These are phyloP conservation scores for Lagria hirta DNA, from an alignment of 2,888 invertebrate genomes.

Conservation along the genomic window DNA sequence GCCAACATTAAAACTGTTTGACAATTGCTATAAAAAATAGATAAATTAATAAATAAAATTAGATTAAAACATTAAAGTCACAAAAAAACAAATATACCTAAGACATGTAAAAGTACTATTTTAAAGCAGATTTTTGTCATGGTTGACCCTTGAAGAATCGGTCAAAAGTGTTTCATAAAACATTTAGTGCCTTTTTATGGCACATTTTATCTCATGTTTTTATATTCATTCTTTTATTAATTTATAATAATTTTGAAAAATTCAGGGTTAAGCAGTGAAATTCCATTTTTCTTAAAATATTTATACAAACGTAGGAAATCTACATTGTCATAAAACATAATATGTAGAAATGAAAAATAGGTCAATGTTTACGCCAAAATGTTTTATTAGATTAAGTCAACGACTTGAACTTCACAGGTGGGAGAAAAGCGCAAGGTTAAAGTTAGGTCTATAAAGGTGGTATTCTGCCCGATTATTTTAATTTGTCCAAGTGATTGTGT, in stretches of 20 bases:
- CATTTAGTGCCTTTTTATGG: too few relatives aligned
- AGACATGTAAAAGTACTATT: too few relatives aligned
- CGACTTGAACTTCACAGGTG: constrained; percentile 27
- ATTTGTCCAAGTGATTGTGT: constrained; percentile 2
- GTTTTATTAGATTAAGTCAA: constrained; percentile 21
- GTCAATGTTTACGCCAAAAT: constrained; percentile 14
- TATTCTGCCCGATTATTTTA: constrained; percentile 8
- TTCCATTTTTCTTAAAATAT: constrained; percentile 14
- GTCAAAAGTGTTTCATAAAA: too few relatives aligned
- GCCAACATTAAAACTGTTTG: too few relatives aligned
- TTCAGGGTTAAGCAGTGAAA: background rate
- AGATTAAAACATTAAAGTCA: too few relatives aligned
- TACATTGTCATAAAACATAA: constrained; percentile 15
- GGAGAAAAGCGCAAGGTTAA: constrained; percentile 26
- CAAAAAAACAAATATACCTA: too few relatives aligned
- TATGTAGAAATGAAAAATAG: background rate
- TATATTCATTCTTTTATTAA: background rate
- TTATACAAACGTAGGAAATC: constrained; percentile 17
- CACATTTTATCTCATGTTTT: background rate
- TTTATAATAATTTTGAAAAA: background rate
- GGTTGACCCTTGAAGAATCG: too few relatives aligned
- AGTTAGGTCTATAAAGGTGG: constrained; percentile 13
- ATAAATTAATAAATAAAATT: too few relatives aligned
- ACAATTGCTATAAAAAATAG: too few relatives aligned
- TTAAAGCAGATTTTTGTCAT: too few relatives aligned